A percentile compares a stretch with the other conserved stretches of the same genome.
Conservation (phyloP, 23 tunicate genomes). For the Ascidia mentula region DNA sequence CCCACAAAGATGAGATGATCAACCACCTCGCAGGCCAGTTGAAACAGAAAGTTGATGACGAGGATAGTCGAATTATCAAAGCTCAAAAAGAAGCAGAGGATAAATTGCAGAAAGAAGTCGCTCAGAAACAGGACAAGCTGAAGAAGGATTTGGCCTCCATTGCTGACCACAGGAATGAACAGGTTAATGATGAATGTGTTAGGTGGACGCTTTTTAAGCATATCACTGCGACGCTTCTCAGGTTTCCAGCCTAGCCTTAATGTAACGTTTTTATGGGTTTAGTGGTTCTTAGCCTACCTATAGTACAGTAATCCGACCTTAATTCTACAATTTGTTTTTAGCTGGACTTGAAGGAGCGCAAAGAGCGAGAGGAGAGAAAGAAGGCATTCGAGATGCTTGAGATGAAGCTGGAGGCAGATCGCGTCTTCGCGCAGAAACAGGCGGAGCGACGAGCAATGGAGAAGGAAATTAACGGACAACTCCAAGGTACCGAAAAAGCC, state of each 20-base stretch:
- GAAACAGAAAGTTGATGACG: conserved; percentile 85
- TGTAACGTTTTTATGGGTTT: no score
- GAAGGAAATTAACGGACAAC: conserved; percentile 26
- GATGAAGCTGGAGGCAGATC: conserved; percentile 78
- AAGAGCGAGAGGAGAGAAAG: conserved; percentile 44
- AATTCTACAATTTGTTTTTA: neutral
- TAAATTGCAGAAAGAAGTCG: conserved; percentile 45
- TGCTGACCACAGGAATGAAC: conserved; percentile 73
- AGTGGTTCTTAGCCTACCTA: no score
- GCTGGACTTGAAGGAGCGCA: conserved; percentile 44
- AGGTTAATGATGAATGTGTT: no score
- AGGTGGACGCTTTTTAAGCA: neutral
- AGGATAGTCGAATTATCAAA: conserved; percentile 55
- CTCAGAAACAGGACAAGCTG: conserved; percentile 57
- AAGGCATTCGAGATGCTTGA: conserved; percentile 47
- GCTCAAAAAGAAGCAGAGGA: conserved; percentile 58
- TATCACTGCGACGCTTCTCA: neutral
- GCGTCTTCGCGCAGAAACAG: conserved; percentile 66
- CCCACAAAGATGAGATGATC: conserved; percentile 77
- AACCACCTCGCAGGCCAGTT: conserved; percentile 54
- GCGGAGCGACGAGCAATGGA: conserved; percentile 35
- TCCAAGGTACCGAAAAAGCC: conserved; percentile 33
- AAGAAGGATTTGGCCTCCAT: conserved; percentile 56
- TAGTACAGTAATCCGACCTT: no score
- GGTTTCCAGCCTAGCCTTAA: neutral